Base-by-base conservation (phyloP, 2,888 invertebrate species). In the Rotaria macrura region DNA sequence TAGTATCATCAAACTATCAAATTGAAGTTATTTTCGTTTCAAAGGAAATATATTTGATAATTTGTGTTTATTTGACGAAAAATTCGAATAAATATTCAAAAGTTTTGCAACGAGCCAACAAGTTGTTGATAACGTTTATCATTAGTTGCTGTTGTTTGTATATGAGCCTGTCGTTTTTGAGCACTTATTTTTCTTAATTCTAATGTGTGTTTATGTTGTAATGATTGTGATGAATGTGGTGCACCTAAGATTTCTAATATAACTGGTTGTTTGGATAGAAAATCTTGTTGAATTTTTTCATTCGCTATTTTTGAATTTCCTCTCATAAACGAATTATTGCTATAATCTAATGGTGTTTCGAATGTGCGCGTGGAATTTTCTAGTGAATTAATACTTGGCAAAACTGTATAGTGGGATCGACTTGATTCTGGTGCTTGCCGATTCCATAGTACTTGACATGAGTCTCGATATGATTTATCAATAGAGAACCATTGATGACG, bases 151-250 rank as follows among this genome's bases (percentile, higher is more conserved):
- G 43, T n/a, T 12, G 25, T 25, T 43, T 79, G 79, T 20, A 79
- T 38, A 43, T 25, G 9, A 10, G 79, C 14, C 23, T 79, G 79
- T 14, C 43, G 40, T 43, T n/a, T 40, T 38, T 43, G 34, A 25
- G 79, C 79, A 43, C 79, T 79, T 79, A 17, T 20, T 79, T 79
- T 79, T 79, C 79, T 40, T 43, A 34, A 34, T 65, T 65, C 79
- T 43, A 79, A 17, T 5, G 9, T 7, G 10, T 40, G n/a, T n/a
- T 43, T 79, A 12, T 79, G 23, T 43, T 17, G 10, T 25, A 79
- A 14, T 4, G 10, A 20, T 43, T n/a, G 12, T 9, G 79, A 79
- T 43, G 79, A 79, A 43, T 79, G 79, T 43, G 79, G 79, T n/a
- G 79, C 79, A 43, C 10, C n/a, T 12, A n/a, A 3, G n/a, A 79